phyloP scores from a whole-genome alignment of 2,113 vertebrate species.

The Aythya baeri region DNA sequence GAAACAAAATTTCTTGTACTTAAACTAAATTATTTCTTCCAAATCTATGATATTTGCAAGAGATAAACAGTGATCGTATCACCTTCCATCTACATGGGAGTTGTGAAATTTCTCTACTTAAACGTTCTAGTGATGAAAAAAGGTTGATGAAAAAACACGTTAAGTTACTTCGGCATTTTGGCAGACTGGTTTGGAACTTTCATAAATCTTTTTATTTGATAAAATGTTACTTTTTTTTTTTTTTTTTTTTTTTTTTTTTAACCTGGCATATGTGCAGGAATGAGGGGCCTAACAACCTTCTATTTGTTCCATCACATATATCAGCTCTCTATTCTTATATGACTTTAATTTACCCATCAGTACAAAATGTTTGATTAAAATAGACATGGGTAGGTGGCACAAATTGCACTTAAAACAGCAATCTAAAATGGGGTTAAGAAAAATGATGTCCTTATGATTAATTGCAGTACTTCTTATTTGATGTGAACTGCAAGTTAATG shows the following conservation, averaged over 20 bases:
- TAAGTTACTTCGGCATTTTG: not conserved
- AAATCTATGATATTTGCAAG: not conserved
- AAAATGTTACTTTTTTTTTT: not conserved
- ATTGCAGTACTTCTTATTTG: conserved; percentile 15
- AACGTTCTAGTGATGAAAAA: not conserved
- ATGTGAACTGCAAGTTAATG: not conserved
- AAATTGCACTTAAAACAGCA: conserved; percentile 42
- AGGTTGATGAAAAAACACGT: not conserved
- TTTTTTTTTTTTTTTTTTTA: not conserved
- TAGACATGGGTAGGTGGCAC: conserved; percentile 25
- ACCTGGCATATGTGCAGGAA: not conserved
- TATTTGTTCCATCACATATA: not conserved
- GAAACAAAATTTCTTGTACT: not conserved
- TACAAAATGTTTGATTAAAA: conserved; percentile 56
- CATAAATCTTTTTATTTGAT: not conserved
- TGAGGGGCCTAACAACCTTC: not conserved
- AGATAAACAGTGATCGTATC: not conserved
- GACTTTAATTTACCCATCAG: conserved; percentile 4
- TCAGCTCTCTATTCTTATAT: not conserved
- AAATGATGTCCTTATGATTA: conserved; percentile 27
- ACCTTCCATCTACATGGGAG: not conserved
- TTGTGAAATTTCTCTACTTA: not conserved
- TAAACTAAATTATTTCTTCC: not conserved
- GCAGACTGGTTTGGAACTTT: not conserved
- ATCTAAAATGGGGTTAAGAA: not conserved